Evolutionary conservation across 2,113 vertebrate genomes (phyloP), one percentile per base, ranked within the genome.

Genomic region (Oophaga pumilio): DNA sequence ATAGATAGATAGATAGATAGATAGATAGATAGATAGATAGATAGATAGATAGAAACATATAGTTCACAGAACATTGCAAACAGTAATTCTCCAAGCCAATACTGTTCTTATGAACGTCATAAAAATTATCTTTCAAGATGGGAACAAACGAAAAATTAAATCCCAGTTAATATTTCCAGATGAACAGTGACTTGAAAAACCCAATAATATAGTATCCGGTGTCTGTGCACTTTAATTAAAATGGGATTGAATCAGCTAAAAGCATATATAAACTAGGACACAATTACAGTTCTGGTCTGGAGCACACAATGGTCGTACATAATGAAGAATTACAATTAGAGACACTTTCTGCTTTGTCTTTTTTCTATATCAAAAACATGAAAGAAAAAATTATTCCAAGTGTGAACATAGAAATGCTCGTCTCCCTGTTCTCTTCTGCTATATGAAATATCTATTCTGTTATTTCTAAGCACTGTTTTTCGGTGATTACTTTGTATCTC

Each of bases 231-330:
- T 81, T 62, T 81, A 60, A 81, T 81, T 81, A 81, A 81, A 81
- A 62, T 62, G 57, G 78, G 56, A 81, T 81, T 81, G 52, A 28
- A 62, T 81, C 50, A 57, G 76, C 76, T 77, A 77, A 77, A 80
- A 59, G 56, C 56, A 80, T 28, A 80, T 43, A 81, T 81, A 81
- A 81, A 81, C 78, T 81, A 43, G 78, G 78, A 81, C 57, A 56
- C 78, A 81, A 60, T 81, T 62, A 28, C 60, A 62, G 28, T 60
- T 26, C 57, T 24, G 28, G 15, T 26, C 57, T 24, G 28, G 15
- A 13, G 57, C 53, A 28, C 26, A 59, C 77, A 59, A 57, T 59
- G 56, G 52, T n/a, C 57, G 8, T 12, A 49, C 57, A 26, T 53
- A 81, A 81, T 62, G 28, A 59, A 81, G 59, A 81, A 81, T 81